These are phyloP conservation scores for Pygathrix nemaeus DNA, from an alignment of 2,113 vertebrate genomes.

Conservation along the genomic window DNA sequence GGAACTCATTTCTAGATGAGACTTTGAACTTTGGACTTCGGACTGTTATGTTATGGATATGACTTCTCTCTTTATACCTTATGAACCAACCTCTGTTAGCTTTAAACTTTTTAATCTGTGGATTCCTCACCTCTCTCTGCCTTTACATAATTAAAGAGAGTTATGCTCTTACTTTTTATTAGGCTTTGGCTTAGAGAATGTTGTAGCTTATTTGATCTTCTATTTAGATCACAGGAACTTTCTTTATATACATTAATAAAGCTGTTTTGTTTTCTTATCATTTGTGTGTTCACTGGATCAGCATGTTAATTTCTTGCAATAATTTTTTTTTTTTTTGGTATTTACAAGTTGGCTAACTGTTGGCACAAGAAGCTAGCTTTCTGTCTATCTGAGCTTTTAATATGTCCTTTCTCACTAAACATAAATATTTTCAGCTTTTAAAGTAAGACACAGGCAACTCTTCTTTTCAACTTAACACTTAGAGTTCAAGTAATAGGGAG, in stretches of 20 bases:
- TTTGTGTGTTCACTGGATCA: background rate
- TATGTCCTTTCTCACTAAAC: background rate
- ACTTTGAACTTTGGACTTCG: no score
- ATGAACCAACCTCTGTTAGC: no score
- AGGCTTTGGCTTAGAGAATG: background rate
- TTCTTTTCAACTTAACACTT: background rate
- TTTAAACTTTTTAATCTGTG: no score
- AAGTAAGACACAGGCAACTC: background rate
- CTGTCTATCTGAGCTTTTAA: background rate
- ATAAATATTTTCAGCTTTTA: background rate
- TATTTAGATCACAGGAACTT: background rate
- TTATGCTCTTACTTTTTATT: background rate
- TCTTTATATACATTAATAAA: background rate
- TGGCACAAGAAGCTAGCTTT: background rate
- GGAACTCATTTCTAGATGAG: no score
- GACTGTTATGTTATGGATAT: no score
- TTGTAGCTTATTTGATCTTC: background rate
- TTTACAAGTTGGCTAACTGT: background rate
- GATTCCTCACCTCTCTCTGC: no score
- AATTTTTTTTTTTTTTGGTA: background rate
- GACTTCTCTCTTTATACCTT: no score
- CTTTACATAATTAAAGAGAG: no score
- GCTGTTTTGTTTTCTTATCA: background rate
- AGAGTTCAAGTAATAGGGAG: background rate
- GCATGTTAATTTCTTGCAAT: background rate